Conservation (phyloP, 2,797 vertebrate genomes). For the Rhinatrema bivittatum region DNA sequence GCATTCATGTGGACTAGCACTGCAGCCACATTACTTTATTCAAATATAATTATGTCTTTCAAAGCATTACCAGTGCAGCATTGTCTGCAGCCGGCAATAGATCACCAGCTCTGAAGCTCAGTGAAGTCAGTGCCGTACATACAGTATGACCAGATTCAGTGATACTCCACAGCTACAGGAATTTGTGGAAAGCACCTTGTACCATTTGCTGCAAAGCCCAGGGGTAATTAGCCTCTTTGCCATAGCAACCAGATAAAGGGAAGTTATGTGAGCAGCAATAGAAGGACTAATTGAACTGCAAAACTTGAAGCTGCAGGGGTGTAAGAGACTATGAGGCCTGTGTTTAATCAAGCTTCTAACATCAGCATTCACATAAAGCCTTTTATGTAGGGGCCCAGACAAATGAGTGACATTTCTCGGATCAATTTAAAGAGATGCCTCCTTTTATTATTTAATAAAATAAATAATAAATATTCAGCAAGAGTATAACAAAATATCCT, state of each 20-base stretch:
- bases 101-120: too few relatives aligned
- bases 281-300: conserved; percentile 27
- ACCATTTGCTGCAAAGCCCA: too few relatives aligned
- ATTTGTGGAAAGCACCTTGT: conserved; percentile 6
- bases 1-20: too few relatives aligned
- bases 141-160: too few relatives aligned
- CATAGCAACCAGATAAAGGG: conserved; percentile 26
- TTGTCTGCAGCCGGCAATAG: too few relatives aligned
- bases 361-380: conserved; percentile 47
- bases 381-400: conserved; percentile 28
- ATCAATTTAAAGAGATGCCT: conserved; percentile 19
- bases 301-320: conserved; percentile 45
- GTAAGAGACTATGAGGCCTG: conserved; percentile 35
- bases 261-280: conserved; percentile 29
- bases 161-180: not conserved
- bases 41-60: too few relatives aligned
- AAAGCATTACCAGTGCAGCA: too few relatives aligned
- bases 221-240: conserved; percentile 19
- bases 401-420: conserved; percentile 36
- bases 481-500: conserved; percentile 19
- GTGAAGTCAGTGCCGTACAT: too few relatives aligned
- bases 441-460: too few relatives aligned
- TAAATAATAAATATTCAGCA: conserved; percentile 24
- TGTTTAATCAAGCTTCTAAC: conserved; percentile 32
- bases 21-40: too few relatives aligned